Conservation (phyloP, 2,113 vertebrate genomes). For the Pseudolaguvia tuberculata region DNA sequence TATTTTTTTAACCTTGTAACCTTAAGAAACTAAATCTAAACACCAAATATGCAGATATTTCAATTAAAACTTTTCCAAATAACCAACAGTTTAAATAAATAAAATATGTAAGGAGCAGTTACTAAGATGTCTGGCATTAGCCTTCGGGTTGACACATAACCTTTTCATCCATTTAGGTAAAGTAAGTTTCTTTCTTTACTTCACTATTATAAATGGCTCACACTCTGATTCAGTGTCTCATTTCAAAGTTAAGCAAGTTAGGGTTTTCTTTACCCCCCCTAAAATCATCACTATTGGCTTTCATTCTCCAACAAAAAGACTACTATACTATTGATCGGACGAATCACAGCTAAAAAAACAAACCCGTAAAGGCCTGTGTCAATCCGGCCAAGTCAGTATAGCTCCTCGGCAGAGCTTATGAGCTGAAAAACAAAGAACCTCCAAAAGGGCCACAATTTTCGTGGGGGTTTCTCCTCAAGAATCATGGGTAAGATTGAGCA, state of each 20-base stretch:
- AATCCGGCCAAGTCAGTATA: conserved; percentile 57
- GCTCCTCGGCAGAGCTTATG: conserved; percentile 76
- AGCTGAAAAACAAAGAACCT: conserved; percentile 81
- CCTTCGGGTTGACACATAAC: conserved; percentile 18
- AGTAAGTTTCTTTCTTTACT: conserved; percentile 24
- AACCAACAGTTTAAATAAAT: conserved; percentile 9
- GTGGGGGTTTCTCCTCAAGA: conserved; percentile 83
- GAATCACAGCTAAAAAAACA: conserved; percentile 51
- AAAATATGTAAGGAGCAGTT: conserved; percentile 17
- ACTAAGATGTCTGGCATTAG: conserved; percentile 8
- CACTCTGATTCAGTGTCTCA: conserved; percentile 25
- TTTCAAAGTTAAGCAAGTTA: conserved; percentile 29
- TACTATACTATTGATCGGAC: conserved; percentile 36
- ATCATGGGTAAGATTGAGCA: conserved; percentile 86
- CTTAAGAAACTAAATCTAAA: background rate
- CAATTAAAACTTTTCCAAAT: background rate
- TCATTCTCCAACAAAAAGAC: conserved; percentile 34
- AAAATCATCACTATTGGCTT: conserved; percentile 39
- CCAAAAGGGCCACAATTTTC: conserved; percentile 72
- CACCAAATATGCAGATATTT: background rate
- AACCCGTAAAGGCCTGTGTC: conserved; percentile 44
- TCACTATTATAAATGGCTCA: conserved; percentile 17
- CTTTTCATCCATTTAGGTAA: conserved; percentile 28
- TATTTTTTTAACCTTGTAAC: background rate
- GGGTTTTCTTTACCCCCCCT: background rate